phyloP scores from a whole-genome alignment of 1,140 invertebrate genomes.

The Macrobrachium rosenbergii region DNA sequence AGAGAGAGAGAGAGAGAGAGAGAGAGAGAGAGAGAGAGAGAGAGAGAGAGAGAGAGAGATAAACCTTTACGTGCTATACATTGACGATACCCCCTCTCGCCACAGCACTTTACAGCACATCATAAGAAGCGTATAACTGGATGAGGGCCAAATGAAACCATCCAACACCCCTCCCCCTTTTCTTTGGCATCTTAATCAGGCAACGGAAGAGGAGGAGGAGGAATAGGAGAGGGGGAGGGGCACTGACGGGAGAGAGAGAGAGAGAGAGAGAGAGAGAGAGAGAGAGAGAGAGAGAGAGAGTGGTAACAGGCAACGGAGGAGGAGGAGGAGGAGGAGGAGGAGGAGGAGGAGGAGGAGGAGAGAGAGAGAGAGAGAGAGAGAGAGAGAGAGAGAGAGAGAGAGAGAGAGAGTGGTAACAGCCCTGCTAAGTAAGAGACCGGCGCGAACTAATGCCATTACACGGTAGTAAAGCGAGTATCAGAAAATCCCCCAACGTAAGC shows the following conservation, averaged over 20 bases:
- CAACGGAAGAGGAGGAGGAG: conserved; percentile 3
- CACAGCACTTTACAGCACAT: background rate
- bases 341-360: background rate
- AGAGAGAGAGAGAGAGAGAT: conserved; percentile 7
- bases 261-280: background rate
- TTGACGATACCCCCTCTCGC: conserved; percentile 13
- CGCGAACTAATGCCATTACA: too few species aligned
- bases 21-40: background rate
- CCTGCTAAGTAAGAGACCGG: too few species aligned
- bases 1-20: background rate
- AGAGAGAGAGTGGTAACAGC: background rate
- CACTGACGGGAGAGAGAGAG: background rate
- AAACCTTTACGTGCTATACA: conserved; percentile 24
- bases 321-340: background rate
- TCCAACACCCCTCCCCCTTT: too few species aligned
- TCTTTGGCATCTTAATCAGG: background rate
- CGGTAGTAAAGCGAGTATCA: too few species aligned
- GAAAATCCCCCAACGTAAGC: too few species aligned
- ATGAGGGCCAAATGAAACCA: too few species aligned
- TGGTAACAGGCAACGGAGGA: background rate
- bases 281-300: background rate
- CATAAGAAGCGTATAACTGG: too few species aligned
- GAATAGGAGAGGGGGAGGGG: background rate
- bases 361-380: background rate
- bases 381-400: background rate